Percentiles rank a stretch among this genome's conserved stretches.
These are phyloP conservation scores for Athetis lepigone DNA, from an alignment of 2,888 invertebrate genomes.

Conservation along the genomic window DNA sequence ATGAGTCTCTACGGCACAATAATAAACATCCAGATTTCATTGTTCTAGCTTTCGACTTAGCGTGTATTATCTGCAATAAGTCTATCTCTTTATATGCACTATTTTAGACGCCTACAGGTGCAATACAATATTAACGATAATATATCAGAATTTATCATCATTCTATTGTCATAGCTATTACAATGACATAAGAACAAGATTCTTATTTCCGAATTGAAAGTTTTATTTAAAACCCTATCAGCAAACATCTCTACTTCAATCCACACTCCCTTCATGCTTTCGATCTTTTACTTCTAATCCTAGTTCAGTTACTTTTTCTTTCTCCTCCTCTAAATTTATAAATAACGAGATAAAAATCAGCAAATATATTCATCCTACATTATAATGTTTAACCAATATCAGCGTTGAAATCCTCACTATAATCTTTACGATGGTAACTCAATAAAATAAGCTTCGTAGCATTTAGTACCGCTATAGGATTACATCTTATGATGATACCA, in stretches of 20 bases:
- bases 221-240: no score
- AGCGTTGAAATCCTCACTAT: constrained; percentile 1
- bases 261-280: no score
- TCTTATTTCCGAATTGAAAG: no score
- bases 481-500: constrained; percentile 34
- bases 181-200: no score
- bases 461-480: constrained; percentile 26
- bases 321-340: background rate
- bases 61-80: no score
- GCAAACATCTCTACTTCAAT: background rate
- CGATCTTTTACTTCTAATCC: background rate
- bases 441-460: constrained; percentile 25
- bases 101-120: no score
- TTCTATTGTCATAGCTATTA: no score
- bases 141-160: background rate
- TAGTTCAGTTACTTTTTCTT: background rate
- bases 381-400: background rate
- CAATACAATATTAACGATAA: no score
- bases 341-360: background rate
- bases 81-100: no score
- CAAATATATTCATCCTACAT: background rate
- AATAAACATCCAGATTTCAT: no score
- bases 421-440: background rate
- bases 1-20: no score
- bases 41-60: no score